Conservation (phyloP, 1,140 invertebrate species). For the Dendroctonus ponderosae region DNA sequence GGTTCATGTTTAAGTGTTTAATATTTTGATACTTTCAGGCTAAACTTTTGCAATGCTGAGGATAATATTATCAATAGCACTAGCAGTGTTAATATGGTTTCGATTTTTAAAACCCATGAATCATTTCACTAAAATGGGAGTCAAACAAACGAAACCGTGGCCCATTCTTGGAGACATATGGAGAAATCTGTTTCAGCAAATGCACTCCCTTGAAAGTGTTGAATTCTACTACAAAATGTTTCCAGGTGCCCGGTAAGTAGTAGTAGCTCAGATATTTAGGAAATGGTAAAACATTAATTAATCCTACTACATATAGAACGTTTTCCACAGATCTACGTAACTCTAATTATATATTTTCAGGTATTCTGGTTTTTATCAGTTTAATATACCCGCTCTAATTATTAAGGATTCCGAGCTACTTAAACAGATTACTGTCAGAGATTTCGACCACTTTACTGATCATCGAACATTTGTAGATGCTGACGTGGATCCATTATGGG, state of each 20-base stretch:
- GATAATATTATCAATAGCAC: conserved; percentile 2
- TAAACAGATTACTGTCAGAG: not conserved
- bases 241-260: conserved; percentile 36
- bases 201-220: conserved; percentile 14
- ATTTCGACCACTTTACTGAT: conserved; percentile 3
- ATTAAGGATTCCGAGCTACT: too few relatives aligned
- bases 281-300: too few relatives aligned
- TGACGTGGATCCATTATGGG: too few relatives aligned
- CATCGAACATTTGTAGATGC: not conserved
- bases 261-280: too few relatives aligned
- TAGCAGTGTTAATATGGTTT: conserved; percentile 11
- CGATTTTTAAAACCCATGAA: conserved; percentile 34
- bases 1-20: not conserved
- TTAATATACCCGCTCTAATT: too few relatives aligned
- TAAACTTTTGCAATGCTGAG: conserved; percentile 1
- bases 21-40: too few relatives aligned
- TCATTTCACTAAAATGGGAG: conserved; percentile 52
- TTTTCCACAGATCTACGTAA: too few relatives aligned
- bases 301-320: too few relatives aligned
- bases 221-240: conserved; percentile 30
- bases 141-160: conserved; percentile 49
- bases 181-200: conserved; percentile 7
- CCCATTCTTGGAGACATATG: conserved; percentile 48
- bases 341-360: too few relatives aligned
- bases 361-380: too few relatives aligned